These are phyloP conservation scores for Psophia crepitans DNA, from an alignment of 2,113 vertebrate species.

Conservation along the genomic window DNA sequence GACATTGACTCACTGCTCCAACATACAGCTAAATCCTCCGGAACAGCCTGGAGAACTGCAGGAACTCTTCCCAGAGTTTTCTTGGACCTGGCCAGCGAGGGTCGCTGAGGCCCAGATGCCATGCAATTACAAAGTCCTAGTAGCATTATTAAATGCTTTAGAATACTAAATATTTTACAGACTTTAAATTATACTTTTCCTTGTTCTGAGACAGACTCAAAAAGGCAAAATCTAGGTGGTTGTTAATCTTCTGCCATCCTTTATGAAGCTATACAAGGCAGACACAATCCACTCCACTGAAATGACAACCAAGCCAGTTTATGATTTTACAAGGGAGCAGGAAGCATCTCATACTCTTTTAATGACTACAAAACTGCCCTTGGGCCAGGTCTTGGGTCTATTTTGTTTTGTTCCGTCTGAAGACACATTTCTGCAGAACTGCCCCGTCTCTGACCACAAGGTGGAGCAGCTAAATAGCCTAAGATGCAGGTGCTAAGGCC, in stretches of 20 bases:
- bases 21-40: background rate
- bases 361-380: background rate
- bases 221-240: background rate
- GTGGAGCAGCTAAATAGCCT: slow-evolving; percentile 42
- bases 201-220: background rate
- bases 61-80: background rate
- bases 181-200: background rate
- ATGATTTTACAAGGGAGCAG: background rate
- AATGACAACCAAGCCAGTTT: background rate
- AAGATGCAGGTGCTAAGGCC: background rate
- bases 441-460: slow-evolving; percentile 21
- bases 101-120: background rate
- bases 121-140: background rate
- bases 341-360: background rate
- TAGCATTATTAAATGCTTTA: background rate
- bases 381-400: background rate
- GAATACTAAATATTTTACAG: background rate
- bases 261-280: background rate
- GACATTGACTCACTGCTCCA: background rate
- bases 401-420: background rate
- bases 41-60: background rate
- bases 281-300: background rate
- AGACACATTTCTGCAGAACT: background rate
- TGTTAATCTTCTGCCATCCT: background rate
- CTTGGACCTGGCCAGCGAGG: rapidly evolving